Evolutionary conservation across 2,888 invertebrate genomes (phyloP).

Genomic region (Erebia epiphron): DNA sequence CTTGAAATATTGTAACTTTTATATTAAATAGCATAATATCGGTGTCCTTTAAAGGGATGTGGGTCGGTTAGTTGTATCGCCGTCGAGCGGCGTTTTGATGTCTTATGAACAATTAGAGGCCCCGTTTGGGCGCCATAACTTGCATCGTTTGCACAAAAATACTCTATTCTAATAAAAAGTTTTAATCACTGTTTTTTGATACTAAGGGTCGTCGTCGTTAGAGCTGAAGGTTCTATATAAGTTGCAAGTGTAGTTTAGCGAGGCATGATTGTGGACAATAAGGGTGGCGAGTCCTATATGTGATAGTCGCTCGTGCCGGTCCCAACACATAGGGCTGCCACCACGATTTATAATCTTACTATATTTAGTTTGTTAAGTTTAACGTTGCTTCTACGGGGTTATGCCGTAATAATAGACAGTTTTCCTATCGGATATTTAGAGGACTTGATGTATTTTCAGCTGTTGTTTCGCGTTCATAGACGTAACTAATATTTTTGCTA

Average conservation of each 20-base stretch:
- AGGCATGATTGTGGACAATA: conserved; percentile 77
- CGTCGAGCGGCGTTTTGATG: conserved; percentile 40
- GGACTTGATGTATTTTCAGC: conserved; percentile 77
- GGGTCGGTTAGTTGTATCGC: conserved; percentile 45
- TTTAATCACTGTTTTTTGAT: conserved; percentile 71
- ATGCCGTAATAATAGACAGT: conserved; percentile 62
- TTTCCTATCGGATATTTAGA: conserved; percentile 76
- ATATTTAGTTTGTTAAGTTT: conserved; percentile 72
- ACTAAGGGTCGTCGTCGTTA: conserved; percentile 55
- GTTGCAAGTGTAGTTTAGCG: conserved; percentile 73
- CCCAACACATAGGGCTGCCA: conserved; percentile 52
- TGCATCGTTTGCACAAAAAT: conserved; percentile 74
- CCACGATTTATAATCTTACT: conserved; percentile 65
- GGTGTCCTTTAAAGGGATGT: conserved; percentile 59
- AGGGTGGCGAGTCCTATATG: conserved; percentile 69
- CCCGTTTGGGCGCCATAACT: conserved; percentile 48
- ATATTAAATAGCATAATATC: conserved; percentile 55
- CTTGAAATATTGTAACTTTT: conserved; percentile 69
- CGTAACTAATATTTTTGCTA: conserved; percentile 76
- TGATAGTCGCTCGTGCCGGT: conserved; percentile 57
- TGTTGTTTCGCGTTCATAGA: conserved; percentile 70
- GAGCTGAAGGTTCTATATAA: conserved; percentile 62
- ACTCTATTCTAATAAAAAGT: conserved; percentile 64
- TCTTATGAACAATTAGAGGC: conserved; percentile 47
- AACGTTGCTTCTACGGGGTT: conserved; percentile 69